Conservation (phyloP, 2,888 invertebrate species). For the Ennomos fuscantarius region DNA sequence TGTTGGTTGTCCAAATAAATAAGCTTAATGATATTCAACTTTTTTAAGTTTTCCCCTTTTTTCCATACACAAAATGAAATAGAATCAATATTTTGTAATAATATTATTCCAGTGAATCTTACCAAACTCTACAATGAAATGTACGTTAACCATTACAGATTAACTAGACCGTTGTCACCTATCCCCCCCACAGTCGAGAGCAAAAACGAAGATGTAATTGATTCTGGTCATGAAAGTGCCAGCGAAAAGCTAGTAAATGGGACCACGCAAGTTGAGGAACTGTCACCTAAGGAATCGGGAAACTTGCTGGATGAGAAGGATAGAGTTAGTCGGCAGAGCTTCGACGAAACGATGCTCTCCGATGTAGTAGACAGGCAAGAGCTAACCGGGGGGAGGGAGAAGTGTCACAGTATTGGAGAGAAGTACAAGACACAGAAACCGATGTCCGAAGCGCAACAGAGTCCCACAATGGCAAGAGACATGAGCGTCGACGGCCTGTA, state of each 20-base stretch:
- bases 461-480: conserved; percentile 88
- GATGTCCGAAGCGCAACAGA: conserved; percentile 72
- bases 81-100: too few relatives aligned
- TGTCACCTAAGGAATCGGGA: conserved; percentile 73
- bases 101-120: too few relatives aligned
- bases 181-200: conserved; percentile 51
- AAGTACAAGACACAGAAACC: conserved; percentile 75
- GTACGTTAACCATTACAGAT: conserved; percentile 51
- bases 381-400: conserved; percentile 67
- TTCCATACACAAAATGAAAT: too few relatives aligned
- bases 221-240: conserved; percentile 49
- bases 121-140: too few relatives aligned
- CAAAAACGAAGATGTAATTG: conserved; percentile 41
- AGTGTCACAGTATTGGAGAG: conserved; percentile 81
- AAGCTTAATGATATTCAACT: too few relatives aligned
- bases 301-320: conserved; percentile 78
- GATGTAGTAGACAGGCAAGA: conserved; percentile 73
- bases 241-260: conserved; percentile 64
- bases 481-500: conserved; percentile 87
- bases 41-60: too few relatives aligned
- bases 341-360: conserved; percentile 69
- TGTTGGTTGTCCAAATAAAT: too few relatives aligned
- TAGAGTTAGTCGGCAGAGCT: conserved; percentile 73
- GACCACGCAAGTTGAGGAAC: conserved; percentile 60
- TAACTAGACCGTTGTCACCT: conserved; percentile 75